Evolutionary conservation across 2,888 invertebrate genomes (phyloP).

Genomic region (Acanthopleura granulata): DNA sequence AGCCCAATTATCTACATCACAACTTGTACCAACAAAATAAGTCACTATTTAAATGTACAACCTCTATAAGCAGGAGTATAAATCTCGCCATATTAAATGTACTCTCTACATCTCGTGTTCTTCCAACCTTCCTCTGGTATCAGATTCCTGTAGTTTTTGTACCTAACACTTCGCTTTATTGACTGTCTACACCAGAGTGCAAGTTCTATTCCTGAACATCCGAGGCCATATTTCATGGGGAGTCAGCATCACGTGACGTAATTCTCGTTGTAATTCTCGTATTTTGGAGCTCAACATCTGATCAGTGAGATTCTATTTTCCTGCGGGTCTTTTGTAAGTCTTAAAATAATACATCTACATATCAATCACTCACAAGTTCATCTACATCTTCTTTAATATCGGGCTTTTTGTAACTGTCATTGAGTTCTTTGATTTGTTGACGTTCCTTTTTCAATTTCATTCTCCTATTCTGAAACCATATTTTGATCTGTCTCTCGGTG

Average conservation of each 20-base stretch:
- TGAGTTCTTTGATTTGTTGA: constrained; percentile 62
- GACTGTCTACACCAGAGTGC: too few species aligned
- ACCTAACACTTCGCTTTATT: too few species aligned
- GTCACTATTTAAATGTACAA: too few species aligned
- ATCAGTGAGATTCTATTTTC: neutral
- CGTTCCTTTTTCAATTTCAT: constrained; percentile 90
- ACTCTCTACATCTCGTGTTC: too few species aligned
- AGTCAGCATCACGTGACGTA: neutral
- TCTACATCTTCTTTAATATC: constrained; percentile 14
- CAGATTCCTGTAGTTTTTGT: too few species aligned
- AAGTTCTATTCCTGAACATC: too few species aligned
- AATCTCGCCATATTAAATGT: too few species aligned
- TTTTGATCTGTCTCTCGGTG: constrained; percentile 88
- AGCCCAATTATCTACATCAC: too few species aligned
- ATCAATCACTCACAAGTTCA: constrained; percentile 1
- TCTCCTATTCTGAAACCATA: constrained; percentile 87
- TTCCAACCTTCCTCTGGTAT: too few species aligned
- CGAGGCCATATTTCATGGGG: too few species aligned
- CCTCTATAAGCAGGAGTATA: too few species aligned
- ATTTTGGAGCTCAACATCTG: neutral
- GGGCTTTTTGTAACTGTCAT: constrained; percentile 35
- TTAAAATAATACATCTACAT: neutral
- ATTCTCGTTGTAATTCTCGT: neutral
- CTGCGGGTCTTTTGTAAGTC: neutral
- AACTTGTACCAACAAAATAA: too few species aligned